Evolutionary conservation across 1,140 invertebrate species (phyloP), one percentile per base, ranked within the genome.

Genomic region (Heliconius melpomene): DNA sequence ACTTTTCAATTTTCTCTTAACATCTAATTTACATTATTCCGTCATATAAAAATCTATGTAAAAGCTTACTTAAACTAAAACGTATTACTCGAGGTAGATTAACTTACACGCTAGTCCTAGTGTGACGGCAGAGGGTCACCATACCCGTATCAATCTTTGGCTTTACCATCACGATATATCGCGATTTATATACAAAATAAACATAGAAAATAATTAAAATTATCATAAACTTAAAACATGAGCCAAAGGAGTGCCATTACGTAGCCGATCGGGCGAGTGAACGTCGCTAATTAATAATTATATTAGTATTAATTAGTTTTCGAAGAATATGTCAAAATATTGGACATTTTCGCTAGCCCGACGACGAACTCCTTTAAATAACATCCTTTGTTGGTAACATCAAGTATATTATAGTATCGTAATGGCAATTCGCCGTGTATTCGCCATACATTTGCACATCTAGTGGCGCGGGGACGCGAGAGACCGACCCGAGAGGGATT

Each of bases 61-160:
- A 87, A 90, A 92, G 89, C 88, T 90, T 91, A 93, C 87, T 91
- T 93, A 93, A 72, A 82, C 90, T 92, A 93, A 86, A 79, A 88
- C 93, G 89, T 90, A 91, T 89, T 91, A 86, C 90, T 93, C 88
- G 94, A 95, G 94, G 94, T 95, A 95, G 94, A 94, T 95, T 90
- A 92, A 92, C 89, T 94, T 94, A 94, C 81, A 88, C 81, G 87
- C 89, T 93, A 92, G 83, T 81, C 76, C 84, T 88, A 88, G 85
- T 92, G 93, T 94, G 91, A 94, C 93, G 92, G 93, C 91, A 92
- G 92, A 94, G 94, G 94, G 94, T 94, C 94, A 93, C 94, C 93
- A 89, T 94, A 94, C 94, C 94, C 94, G 89, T 93, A 94, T 93
- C 87, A 94, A 94, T 95, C 94, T 95, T 95, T 95, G 94, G 94